Evolutionary conservation across 2,113 vertebrate genomes (phyloP).

Genomic region (Trinectes maculatus): DNA sequence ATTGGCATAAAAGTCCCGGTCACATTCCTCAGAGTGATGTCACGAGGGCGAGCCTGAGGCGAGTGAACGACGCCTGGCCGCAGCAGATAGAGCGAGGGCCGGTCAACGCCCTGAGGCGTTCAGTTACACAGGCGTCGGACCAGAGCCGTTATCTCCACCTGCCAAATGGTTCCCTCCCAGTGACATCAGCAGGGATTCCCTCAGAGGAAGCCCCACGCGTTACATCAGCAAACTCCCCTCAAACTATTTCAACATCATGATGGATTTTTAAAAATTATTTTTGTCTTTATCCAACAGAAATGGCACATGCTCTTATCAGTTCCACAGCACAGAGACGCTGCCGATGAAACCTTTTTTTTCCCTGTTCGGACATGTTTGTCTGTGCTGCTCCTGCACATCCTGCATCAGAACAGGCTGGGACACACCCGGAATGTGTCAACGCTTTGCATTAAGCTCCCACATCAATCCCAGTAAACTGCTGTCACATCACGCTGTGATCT

Average conservation of each 20-base stretch:
- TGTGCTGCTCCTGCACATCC: no score
- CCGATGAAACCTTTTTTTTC: no score
- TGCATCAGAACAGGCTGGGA: no score
- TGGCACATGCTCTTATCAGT: no score
- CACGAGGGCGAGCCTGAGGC: not conserved
- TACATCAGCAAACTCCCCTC: not conserved
- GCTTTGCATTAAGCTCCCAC: not conserved
- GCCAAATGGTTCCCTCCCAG: conserved; percentile 28
- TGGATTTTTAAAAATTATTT: no score
- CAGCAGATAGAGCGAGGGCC: conserved; percentile 33
- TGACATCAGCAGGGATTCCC: conserved; percentile 59
- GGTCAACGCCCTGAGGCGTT: no score
- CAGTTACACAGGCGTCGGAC: no score
- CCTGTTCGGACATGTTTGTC: no score
- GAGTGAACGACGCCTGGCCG: conserved; percentile 10
- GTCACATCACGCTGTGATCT: not conserved
- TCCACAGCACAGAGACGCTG: no score
- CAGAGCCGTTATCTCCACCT: conserved; percentile 43
- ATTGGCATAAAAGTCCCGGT: no score
- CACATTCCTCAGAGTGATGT: conserved; percentile 42
- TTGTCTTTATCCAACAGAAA: no score
- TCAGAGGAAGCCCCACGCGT: not conserved
- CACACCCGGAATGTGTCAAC: conserved; percentile 1
- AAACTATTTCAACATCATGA: no score
- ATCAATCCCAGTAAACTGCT: not conserved